These are phyloP conservation scores for Masnerella sp. DNA, from an alignment of 2,888 invertebrate species.

Conservation along the genomic window DNA sequence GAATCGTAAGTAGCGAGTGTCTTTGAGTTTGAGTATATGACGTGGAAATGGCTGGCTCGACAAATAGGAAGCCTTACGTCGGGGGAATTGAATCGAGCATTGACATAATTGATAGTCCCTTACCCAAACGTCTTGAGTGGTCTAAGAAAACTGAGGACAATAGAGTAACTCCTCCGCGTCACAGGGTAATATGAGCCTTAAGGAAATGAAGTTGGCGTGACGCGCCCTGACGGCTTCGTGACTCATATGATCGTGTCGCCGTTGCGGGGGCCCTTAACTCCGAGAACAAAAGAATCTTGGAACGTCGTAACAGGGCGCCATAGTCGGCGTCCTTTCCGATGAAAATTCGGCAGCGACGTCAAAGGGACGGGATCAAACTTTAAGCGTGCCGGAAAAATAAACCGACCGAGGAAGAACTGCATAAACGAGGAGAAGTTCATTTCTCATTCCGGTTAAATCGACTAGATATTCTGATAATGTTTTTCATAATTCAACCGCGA, in stretches of 20 bases:
- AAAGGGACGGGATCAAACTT: too few species aligned
- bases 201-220: constrained; percentile 67
- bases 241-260: constrained; percentile 38
- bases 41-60: too few species aligned
- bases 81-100: background rate
- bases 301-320: constrained; percentile 74
- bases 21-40: too few species aligned
- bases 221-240: constrained; percentile 57
- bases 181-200: constrained; percentile 75
- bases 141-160: constrained; percentile 76
- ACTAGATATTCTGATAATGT: too few species aligned
- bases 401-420: too few species aligned
- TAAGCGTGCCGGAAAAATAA: too few species aligned
- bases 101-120: constrained; percentile 6
- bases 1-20: too few species aligned
- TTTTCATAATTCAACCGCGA: too few species aligned
- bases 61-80: background rate
- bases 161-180: constrained; percentile 76
- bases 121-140: constrained; percentile 65
- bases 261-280: constrained; percentile 49
- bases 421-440: too few species aligned
- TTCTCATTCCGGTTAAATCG: too few species aligned
- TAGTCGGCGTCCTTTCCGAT: constrained; percentile 34
- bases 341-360: constrained; percentile 32
- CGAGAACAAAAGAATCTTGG: constrained; percentile 76